Conservation (phyloP, 1,140 invertebrate genomes). For the Scaptomyza graminum region DNA sequence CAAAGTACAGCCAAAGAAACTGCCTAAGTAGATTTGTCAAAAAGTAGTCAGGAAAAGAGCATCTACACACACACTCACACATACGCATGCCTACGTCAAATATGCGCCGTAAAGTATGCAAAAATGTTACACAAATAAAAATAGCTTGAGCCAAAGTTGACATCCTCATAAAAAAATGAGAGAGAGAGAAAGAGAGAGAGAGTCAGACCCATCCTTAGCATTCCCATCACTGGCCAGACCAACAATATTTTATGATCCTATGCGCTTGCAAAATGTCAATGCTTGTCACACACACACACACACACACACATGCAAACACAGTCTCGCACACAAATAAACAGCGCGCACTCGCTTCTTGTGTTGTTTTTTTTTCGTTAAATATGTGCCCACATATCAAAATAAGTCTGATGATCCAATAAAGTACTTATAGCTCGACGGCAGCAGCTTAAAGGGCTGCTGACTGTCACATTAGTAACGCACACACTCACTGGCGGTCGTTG, state of each 20-base stretch:
- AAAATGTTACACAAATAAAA: slow-evolving; percentile 80
- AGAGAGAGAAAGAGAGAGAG: too few species aligned
- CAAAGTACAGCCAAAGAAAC: slow-evolving; percentile 71
- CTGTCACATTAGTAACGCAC: slow-evolving; percentile 62
- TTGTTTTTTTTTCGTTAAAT: slow-evolving; percentile 30
- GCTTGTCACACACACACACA: slow-evolving; percentile 38
- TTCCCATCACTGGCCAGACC: slow-evolving; percentile 41
- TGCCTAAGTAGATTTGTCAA: slow-evolving; percentile 81
- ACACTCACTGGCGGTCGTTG: slow-evolving; percentile 10
- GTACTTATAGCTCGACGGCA: slow-evolving; percentile 74
- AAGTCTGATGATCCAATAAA: slow-evolving; percentile 82
- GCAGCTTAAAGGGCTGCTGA: slow-evolving; percentile 66
- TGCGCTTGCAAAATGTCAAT: slow-evolving; percentile 76
- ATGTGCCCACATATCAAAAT: slow-evolving; percentile 76
- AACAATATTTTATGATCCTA: slow-evolving; percentile 78
- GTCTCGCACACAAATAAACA: not conserved
- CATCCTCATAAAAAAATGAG: slow-evolving; percentile 16
- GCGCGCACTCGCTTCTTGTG: not conserved
- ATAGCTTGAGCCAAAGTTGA: slow-evolving; percentile 77
- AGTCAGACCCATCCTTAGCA: not conserved
- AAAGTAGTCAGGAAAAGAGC: slow-evolving; percentile 66
- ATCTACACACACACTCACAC: slow-evolving; percentile 27
- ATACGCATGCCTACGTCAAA: slow-evolving; percentile 64
- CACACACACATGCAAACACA: slow-evolving; percentile 24
- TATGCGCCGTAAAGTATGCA: slow-evolving; percentile 75